A percentile compares a stretch with the other conserved stretches of the same genome.
These are phyloP conservation scores for Enoplolaimus lenunculus DNA, from an alignment of 2,888 invertebrate genomes.

Conservation along the genomic window DNA sequence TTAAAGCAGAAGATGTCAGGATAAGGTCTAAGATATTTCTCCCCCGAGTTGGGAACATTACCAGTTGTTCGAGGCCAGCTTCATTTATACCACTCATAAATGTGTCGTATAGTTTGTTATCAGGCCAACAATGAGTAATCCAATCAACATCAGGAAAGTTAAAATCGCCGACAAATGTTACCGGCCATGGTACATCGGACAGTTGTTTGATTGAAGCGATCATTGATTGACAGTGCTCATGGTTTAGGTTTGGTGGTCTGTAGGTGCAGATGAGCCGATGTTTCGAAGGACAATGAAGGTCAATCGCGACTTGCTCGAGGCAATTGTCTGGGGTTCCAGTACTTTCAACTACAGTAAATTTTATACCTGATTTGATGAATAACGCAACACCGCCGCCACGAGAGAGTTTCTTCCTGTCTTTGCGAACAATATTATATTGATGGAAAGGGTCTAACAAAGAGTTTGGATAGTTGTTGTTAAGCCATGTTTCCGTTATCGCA, in stretches of 20 bases:
- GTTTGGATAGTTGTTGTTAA: no score
- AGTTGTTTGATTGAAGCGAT: no score
- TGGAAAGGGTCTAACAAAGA: no score
- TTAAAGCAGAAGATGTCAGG: background rate
- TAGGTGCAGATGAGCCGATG: no score
- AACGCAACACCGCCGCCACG: background rate
- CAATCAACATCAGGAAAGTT: background rate
- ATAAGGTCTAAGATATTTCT: background rate
- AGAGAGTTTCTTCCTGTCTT: background rate
- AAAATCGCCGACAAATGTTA: slow-evolving; percentile 3
- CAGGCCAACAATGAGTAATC: background rate
- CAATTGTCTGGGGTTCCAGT: no score
- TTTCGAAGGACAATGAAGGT: no score
- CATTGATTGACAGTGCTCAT: no score
- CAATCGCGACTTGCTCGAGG: no score
- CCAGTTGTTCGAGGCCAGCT: background rate
- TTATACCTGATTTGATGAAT: background rate
- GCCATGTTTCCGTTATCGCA: background rate
- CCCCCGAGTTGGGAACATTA: background rate
- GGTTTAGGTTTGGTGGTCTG: no score
- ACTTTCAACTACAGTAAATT: no score
- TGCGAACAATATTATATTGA: background rate
- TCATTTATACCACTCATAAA: background rate
- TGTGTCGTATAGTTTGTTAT: background rate
- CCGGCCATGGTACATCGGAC: background rate